Base-by-base conservation (phyloP, 2,113 vertebrate genomes). In the Microcebus griseorufus region DNA sequence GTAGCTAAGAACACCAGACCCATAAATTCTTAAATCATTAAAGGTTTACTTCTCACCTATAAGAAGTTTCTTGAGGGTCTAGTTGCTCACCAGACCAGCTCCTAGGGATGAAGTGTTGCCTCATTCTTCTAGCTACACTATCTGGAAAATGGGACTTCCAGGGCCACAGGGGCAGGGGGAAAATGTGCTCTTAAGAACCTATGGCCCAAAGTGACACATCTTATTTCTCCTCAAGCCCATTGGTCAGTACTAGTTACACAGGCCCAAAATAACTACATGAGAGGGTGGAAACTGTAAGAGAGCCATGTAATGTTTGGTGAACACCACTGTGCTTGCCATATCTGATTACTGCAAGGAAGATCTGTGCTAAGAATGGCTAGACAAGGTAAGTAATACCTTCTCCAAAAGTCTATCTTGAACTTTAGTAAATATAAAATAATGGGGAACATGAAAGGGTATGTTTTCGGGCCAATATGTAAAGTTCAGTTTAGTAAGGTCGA, bases 1-100 rank as follows among this genome's bases (percentile, higher is more conserved):
- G 4, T 55, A 88, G 51, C 62, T 75, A 89, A 69, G 16, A 37
- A 12, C 18, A 42, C 8, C 1, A 13, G 70, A 58, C 34, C 29
- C 29, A 13, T 88, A 53, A 62, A 45, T 16, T 90, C 22, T 94
- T 95, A 78, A 87, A 85, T 55, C 34, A 14, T 62, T 87, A 53
- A 76, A 95, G 25, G 32, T 60, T 93, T 97, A 62, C 51, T 86
- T 96, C 16, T 81, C 73, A 69, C 22, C 83, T 55, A 42, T 51
- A 72, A 91, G 58, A 92, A 87, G 65, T 94, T 25, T 92, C 45
- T 39, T 83, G 42, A 94, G 18, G 17, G 20, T 79, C 25, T 34
- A 62, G 16, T 83, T 94, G 34, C 20, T 93, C 16, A 85, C 65
- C 32, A 79, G 64, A 72, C 17, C n/a, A 80, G 45, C 17, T 96